A percentile compares a stretch with the other conserved stretches of the same genome.
phyloP scores from a whole-genome alignment of 2,797 vertebrate genomes.

The Mallotus villosus region DNA sequence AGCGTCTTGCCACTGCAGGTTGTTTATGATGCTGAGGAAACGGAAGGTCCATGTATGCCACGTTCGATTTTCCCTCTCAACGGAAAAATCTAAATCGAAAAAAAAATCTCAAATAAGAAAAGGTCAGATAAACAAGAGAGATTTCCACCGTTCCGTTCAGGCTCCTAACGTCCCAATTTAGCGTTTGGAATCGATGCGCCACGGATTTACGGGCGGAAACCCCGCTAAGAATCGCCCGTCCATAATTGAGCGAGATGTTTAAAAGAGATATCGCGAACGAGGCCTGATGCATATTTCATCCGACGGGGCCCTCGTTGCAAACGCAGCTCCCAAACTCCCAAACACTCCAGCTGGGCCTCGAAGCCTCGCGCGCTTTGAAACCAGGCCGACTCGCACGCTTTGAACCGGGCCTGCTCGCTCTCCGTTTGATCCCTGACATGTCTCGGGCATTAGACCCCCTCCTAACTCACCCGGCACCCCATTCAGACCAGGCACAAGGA shows the following conservation, averaged over 20 bases:
- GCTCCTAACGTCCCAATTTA: conserved; percentile 20
- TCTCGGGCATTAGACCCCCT: conserved; percentile 55
- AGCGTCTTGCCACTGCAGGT: no score
- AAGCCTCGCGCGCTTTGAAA: conserved; percentile 58
- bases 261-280: conserved; percentile 44
- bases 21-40: background rate
- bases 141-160: background rate
- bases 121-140: background rate
- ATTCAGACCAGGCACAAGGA: background rate
- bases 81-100: no score
- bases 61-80: background rate
- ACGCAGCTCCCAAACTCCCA: conserved; percentile 13
- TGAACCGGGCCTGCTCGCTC: conserved; percentile 53
- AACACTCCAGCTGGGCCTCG: conserved; percentile 42
- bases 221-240: conserved; percentile 27
- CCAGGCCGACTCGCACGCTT: conserved; percentile 46
- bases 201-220: conserved; percentile 35
- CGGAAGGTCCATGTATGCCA: background rate
- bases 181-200: conserved; percentile 37
- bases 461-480: no score
- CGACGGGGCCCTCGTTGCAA: conserved; percentile 30
- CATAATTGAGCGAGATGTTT: conserved; percentile 37
- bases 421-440: conserved; percentile 54
- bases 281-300: conserved; percentile 64
- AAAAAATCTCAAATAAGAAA: background rate